Evolutionary conservation across 2,888 invertebrate species (phyloP).

Genomic region (Ditylenchus weischeri): DNA sequence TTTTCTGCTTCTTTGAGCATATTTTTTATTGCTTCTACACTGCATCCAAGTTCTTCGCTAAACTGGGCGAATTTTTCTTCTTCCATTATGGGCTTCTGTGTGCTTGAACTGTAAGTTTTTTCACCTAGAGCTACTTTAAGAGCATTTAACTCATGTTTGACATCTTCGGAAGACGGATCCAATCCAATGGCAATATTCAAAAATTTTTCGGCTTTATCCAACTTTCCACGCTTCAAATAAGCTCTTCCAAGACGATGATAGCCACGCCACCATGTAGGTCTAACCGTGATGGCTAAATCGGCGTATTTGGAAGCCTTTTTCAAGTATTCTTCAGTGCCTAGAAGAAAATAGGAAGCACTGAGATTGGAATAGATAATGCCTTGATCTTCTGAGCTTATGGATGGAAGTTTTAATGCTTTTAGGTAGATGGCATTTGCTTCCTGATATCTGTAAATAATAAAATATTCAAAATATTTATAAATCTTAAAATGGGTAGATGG

Average conservation of each 20-base stretch:
- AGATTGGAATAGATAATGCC: background rate
- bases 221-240: background rate
- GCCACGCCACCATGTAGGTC: background rate
- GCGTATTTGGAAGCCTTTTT: background rate
- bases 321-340: background rate
- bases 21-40: too few relatives aligned
- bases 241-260: background rate
- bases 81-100: too few relatives aligned
- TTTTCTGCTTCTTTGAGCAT: too few relatives aligned
- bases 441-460: background rate
- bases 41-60: too few relatives aligned
- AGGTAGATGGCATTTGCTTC: background rate
- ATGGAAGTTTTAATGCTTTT: background rate
- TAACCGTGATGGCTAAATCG: background rate
- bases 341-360: background rate
- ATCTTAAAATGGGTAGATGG: too few relatives aligned
- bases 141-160: background rate
- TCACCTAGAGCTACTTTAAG: too few relatives aligned
- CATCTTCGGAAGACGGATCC: background rate
- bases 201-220: background rate
- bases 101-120: too few relatives aligned
- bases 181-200: background rate
- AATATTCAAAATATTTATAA: too few relatives aligned
- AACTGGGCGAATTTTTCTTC: too few relatives aligned
- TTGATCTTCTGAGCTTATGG: background rate